Percentiles rank a stretch among this genome's conserved stretches.
phyloP scores from a whole-genome alignment of 2,113 vertebrate species.

The Falco punctatus region DNA sequence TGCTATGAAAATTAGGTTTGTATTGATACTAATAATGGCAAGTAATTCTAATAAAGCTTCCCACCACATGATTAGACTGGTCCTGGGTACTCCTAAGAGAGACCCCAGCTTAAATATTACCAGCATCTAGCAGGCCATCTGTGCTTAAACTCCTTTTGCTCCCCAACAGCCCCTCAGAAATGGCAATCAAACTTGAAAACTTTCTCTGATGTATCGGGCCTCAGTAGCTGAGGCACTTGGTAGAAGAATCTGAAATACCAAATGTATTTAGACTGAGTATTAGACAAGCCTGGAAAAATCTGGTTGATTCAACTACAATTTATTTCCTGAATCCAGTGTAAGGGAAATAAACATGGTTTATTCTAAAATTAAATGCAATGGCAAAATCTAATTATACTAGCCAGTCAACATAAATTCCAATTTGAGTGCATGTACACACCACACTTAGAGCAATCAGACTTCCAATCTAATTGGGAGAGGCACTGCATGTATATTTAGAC shows the following conservation, averaged over 20 bases:
- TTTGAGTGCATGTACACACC: neutral
- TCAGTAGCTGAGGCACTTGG: neutral
- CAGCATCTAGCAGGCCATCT: neutral
- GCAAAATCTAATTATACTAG: neutral
- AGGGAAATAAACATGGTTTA: constrained; percentile 6
- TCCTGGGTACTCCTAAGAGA: neutral
- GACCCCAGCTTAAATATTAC: neutral
- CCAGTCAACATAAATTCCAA: neutral
- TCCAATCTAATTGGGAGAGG: neutral
- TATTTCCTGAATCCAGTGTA: neutral
- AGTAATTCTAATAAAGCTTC: neutral
- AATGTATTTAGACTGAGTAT: neutral
- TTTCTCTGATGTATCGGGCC: neutral
- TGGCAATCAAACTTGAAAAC: neutral
- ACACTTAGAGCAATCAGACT: neutral
- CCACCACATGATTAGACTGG: neutral
- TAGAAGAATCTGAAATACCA: neutral
- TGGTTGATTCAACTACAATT: neutral
- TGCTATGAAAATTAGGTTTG: neutral
- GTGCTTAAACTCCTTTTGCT: neutral
- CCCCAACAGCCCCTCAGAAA: neutral
- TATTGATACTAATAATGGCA: neutral
- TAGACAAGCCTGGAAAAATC: constrained; percentile 4
- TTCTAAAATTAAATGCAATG: constrained; percentile 35
- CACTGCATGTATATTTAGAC: neutral